These are phyloP conservation scores for Buphagus erythrorhynchus DNA, from an alignment of 2,797 vertebrate genomes.

Conservation along the genomic window DNA sequence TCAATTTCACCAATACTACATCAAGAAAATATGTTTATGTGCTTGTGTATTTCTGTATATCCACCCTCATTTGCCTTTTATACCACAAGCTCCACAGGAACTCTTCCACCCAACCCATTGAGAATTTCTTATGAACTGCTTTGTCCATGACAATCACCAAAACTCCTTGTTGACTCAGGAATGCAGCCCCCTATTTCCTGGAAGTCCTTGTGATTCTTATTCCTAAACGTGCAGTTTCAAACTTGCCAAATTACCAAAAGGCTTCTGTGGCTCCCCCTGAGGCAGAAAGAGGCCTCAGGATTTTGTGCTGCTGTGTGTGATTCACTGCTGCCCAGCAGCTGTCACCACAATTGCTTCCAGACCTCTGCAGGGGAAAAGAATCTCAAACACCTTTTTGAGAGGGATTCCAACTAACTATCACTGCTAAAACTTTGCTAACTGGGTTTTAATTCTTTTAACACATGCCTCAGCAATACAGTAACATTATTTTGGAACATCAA, in stretches of 20 bases:
- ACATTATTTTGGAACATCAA: neutral
- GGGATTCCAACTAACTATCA: neutral
- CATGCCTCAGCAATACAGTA: neutral
- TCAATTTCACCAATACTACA: neutral
- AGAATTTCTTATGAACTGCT: neutral
- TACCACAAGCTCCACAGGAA: neutral
- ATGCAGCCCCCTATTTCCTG: neutral
- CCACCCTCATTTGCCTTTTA: neutral
- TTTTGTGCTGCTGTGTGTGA: neutral
- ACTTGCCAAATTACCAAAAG: neutral
- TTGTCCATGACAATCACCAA: neutral
- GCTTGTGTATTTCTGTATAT: neutral
- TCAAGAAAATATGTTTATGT: neutral
- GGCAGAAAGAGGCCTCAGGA: neutral
- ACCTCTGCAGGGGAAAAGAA: neutral
- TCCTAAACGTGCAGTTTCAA: neutral
- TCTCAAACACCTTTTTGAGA: neutral
- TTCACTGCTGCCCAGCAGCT: neutral
- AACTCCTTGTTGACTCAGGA: neutral
- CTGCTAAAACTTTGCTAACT: neutral
- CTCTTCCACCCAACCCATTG: neutral
- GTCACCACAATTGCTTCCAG: neutral
- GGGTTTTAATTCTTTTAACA: neutral
- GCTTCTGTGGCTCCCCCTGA: neutral
- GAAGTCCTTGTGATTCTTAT: neutral